Base-by-base conservation (phyloP, 2,797 vertebrate species). In the Propithecus perrieri region DNA sequence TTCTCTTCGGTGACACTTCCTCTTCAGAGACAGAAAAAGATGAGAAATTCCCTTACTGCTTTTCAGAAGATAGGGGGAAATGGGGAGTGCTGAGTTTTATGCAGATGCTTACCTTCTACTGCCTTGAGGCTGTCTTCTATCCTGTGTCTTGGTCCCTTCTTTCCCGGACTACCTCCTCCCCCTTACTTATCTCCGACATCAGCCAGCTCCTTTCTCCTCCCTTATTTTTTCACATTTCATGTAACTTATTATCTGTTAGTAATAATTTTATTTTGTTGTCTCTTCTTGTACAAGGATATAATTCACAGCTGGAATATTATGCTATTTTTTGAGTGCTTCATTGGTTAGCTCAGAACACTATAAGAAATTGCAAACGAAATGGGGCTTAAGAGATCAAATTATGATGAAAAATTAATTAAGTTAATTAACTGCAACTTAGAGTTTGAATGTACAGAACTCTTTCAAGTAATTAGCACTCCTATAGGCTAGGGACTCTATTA, bases 381-480 rank as follows among this genome's bases (percentile, higher is more conserved):
- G 33, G n/a, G 61, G 9, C 88, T 97, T 95, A 79, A 83, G 80
- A 83, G 78, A 97, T 92, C 85, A 97, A 85, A 94, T 95, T 96
- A 92, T 91, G 93, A 93, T 93, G 88, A 95, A 97, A 95, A 95
- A 95, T 95, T 96, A 93, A 96, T 95, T 94, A 97, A 93, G 72
- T 79, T 95, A 95, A 97, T 95, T 96, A 95, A 97, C 50, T 92
- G 30, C 75, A 95, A 95, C 83, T 96, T 96, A 50, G 78, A 96
- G 80, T 95, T 94, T 88, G 85, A 96, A 93, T 96, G 55, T 80
- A 86, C 18, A 95, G 50, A 96, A 92, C n/a, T 96, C 93, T 95
- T 97, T 95, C 84, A 95, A 84, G 83, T 95, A 97, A 96, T 95
- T 93, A 95, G 71, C 48, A 90, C 63, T 78, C 35, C 14, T 94